phyloP scores from a whole-genome alignment of 2,888 invertebrate genomes.

The Alloscopus bannaensis region DNA sequence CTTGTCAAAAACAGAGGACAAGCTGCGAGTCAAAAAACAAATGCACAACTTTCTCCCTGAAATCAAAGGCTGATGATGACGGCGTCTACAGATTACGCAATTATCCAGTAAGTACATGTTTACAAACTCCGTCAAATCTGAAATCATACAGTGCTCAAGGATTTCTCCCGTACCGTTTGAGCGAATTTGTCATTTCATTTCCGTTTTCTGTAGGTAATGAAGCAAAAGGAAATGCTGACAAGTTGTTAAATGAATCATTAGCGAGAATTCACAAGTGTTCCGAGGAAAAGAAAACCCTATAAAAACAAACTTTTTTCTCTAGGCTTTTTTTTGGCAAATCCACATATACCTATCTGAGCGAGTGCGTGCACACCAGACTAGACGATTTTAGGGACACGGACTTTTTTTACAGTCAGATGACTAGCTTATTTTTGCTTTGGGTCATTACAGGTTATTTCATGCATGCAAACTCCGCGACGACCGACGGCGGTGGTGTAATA shows the following conservation, averaged over 20 bases:
- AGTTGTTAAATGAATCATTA: slow-evolving; percentile 61
- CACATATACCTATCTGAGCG: not conserved
- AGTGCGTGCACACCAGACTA: not conserved
- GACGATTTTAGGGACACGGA: not conserved
- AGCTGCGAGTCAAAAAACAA: no score
- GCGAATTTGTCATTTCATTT: slow-evolving; percentile 30
- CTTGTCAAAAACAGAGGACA: no score
- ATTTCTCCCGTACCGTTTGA: not conserved
- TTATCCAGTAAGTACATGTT: no score
- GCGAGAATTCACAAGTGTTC: slow-evolving; percentile 1
- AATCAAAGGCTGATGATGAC: no score
- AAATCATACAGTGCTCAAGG: slow-evolving; percentile 34
- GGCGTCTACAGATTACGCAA: no score
- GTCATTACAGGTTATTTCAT: slow-evolving; percentile 53
- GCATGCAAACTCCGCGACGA: slow-evolving; percentile 29
- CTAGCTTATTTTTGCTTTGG: slow-evolving; percentile 4
- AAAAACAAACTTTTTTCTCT: slow-evolving; percentile 23
- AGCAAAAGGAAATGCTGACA: slow-evolving; percentile 60
- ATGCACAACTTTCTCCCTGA: no score
- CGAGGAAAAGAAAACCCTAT: slow-evolving; percentile 1
- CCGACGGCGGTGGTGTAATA: not conserved
- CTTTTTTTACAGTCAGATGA: not conserved
- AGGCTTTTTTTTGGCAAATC: no score
- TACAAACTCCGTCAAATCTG: no score
- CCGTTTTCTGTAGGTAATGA: slow-evolving; percentile 48